Base-by-base conservation (phyloP, 2,797 vertebrate genomes). In the Macropus fuliginosus region DNA sequence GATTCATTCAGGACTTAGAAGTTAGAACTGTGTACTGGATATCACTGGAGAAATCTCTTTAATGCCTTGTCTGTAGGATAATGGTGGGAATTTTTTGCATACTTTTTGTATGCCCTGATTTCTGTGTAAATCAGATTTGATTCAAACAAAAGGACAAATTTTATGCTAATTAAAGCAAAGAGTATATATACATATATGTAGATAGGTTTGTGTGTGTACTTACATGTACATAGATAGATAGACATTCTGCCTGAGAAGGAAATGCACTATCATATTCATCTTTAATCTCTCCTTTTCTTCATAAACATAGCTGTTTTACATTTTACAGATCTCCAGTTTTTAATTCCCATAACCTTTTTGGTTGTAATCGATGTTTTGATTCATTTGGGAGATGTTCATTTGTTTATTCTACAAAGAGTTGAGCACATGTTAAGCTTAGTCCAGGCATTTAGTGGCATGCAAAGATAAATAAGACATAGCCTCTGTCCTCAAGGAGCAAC, bases 61-160 rank as follows among this genome's bases (percentile, higher is more conserved):
- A 21, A 91, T 54, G 11, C 6, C 52, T 91, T 54, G 18, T 21
- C 13, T 91, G 29, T 18, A 91, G 12, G 46, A 14, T 90, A 74
- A 74, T 40, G 5, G 54, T 54, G 11, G 46, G 6, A 28, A 50
- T 81, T 81, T 24, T 81, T 40, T 46, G 50, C n/a, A 21, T 2
- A 54, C 2, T 91, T 46, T 91, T 54, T 55, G 9, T 93, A 57
- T 94, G 29, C 62, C 89, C 90, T 90, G 91, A 59, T 81, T 94
- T 95, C 74, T 91, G 89, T 91, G 54, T 96, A 87, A 87, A 87
- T 87, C 21, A 87, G 40, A 27, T 87, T 9, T 87, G 4, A 4
- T 87, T 87, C 10, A 8, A 87, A 24, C 66, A 81, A 50, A 81
- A 81, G n/a, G 66, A 9, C 14, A n/a, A 46, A 46, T 11, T 27